A percentile compares a stretch with the other conserved stretches of the same genome.
These are phyloP conservation scores for Mystacornis crossleyi DNA, from an alignment of 2,113 vertebrate species.

Conservation along the genomic window DNA sequence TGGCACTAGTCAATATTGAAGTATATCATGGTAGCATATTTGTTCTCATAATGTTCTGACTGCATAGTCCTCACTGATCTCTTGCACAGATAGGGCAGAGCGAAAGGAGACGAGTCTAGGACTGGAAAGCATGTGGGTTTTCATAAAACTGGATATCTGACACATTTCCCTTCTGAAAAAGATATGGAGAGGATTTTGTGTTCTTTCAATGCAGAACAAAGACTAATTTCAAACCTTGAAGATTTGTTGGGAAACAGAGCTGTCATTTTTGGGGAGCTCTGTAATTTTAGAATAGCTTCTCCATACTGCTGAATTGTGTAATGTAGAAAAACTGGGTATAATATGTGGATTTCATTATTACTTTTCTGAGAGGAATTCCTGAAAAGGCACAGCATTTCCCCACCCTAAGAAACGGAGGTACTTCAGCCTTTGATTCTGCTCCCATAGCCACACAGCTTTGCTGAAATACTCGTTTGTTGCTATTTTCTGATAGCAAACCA, in stretches of 20 bases:
- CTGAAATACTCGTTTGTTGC: background rate
- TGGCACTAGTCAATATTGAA: background rate
- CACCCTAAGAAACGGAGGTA: background rate
- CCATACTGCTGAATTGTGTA: fast-evolving
- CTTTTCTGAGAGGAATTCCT: background rate
- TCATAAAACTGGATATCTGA: background rate
- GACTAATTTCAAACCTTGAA: background rate
- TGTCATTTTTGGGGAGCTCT: background rate
- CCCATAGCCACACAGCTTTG: background rate
- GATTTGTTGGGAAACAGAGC: background rate
- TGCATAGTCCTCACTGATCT: fast-evolving
- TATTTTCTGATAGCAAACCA: background rate
- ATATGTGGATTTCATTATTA: background rate
- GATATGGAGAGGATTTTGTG: background rate
- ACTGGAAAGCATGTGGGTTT: background rate
- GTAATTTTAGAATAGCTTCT: background rate
- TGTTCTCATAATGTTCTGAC: background rate
- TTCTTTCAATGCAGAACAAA: background rate
- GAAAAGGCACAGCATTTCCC: background rate
- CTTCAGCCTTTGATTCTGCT: background rate
- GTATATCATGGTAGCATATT: background rate
- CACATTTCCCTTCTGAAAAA: background rate
- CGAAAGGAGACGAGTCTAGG: background rate
- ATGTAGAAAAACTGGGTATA: background rate
- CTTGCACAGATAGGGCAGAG: background rate